Evolutionary conservation across 1,140 invertebrate species (phyloP).

Genomic region (Drosophila grimshawi): DNA sequence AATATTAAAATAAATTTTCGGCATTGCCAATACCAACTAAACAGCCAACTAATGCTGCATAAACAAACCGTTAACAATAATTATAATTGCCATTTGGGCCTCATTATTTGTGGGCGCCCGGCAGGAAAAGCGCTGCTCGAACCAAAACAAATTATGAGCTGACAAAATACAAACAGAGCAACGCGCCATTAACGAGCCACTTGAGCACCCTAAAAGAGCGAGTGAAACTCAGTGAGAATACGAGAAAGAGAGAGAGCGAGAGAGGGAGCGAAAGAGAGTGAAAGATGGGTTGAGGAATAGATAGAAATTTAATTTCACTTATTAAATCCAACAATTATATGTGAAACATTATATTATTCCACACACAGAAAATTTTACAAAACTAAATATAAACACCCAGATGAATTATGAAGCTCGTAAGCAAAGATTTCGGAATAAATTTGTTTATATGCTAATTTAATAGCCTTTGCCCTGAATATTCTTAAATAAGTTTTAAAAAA

Average conservation of each 20-base stretch:
- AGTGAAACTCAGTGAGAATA: neutral
- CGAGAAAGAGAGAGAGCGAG: neutral
- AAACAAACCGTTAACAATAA: slow-evolving; percentile 82
- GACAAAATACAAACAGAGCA: slow-evolving; percentile 71
- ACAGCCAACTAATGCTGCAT: slow-evolving; percentile 71
- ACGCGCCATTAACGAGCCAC: slow-evolving; percentile 1
- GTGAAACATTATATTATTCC: no score
- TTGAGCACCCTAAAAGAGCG: slow-evolving; percentile 6
- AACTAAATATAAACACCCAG: no score
- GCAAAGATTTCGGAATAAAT: no score
- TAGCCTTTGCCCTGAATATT: no score
- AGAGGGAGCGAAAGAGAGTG: neutral
- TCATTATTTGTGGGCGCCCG: slow-evolving; percentile 68
- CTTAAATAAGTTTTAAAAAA: no score
- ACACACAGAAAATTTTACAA: no score
- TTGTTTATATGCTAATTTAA: no score
- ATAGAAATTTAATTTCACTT: no score
- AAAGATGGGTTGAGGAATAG: no score
- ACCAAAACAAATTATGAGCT: slow-evolving; percentile 68
- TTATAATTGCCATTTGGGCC: slow-evolving; percentile 78
- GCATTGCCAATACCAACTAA: slow-evolving; percentile 64
- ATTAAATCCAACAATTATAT: no score
- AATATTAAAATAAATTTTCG: slow-evolving; percentile 81
- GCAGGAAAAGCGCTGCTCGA: slow-evolving; percentile 68
- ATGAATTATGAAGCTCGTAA: no score